Conservation (phyloP, 2,888 invertebrate genomes). For the Diloba caeruleocephala region DNA sequence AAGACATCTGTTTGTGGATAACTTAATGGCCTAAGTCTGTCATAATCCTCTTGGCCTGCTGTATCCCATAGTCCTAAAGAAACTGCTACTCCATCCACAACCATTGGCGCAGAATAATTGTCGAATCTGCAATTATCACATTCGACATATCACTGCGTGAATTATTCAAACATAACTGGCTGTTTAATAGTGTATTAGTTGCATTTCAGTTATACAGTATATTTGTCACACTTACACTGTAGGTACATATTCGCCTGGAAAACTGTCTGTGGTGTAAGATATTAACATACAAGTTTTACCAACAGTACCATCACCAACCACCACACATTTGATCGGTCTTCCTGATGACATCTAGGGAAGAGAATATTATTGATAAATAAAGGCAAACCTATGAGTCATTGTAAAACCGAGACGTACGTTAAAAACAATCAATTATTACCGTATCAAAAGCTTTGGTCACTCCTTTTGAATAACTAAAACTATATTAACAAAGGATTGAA, state of each 20-base stretch:
- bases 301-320: slow-evolving; percentile 97
- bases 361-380: slow-evolving; percentile 75
- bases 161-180: slow-evolving; percentile 9
- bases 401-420: slow-evolving; percentile 68
- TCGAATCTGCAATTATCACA: slow-evolving; percentile 93
- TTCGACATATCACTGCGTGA: slow-evolving; percentile 1
- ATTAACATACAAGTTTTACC: slow-evolving; percentile 98
- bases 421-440: slow-evolving; percentile 60
- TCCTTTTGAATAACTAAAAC: slow-evolving; percentile 42
- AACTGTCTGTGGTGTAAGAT: slow-evolving; percentile 97
- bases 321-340: slow-evolving; percentile 97
- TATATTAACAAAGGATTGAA: slow-evolving; percentile 37
- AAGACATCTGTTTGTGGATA: slow-evolving; percentile 99
- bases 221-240: slow-evolving; percentile 93
- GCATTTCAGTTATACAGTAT: slow-evolving; percentile 6
- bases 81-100: slow-evolving; percentile 99
- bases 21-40: slow-evolving; percentile 97
- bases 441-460: slow-evolving; percentile 42
- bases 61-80: slow-evolving; percentile 99
- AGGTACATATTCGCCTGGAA: slow-evolving; percentile 98
- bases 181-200: slow-evolving; percentile 8
- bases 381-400: slow-evolving; percentile 82
- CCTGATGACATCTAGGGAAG: slow-evolving; percentile 94
- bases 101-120: slow-evolving; percentile 99
- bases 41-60: slow-evolving; percentile 99